Evolutionary conservation across 2,888 invertebrate species (phyloP), one percentile per base, ranked within the genome.

Genomic region (Cyclophora albipunctata): DNA sequence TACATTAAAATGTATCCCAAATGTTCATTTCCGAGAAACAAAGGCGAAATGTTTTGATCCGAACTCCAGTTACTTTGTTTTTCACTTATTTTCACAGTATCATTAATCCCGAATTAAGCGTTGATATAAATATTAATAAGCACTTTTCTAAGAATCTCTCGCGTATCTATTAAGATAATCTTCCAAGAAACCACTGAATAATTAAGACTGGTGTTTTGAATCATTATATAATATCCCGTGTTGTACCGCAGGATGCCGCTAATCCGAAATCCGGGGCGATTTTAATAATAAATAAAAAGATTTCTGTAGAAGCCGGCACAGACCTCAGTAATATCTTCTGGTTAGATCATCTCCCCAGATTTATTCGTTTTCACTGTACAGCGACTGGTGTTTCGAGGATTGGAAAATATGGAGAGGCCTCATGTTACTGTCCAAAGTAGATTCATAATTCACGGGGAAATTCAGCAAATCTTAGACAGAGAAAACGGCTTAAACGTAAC

Each of bases 181-280:
- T 66, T 59, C 62, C 64, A 71, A 68, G 69, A 69, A 71, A 64
- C 68, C 66, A 60, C 62, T 73, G 74, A 75, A 79, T 80, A 74
- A 73, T 75, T 60, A 73, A 64, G 59, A 56, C 54, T 53, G 63
- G 67, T 70, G 71, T 76, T 73, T 71, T 68, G 70, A 73, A 76
- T 73, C 64, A 69, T 73, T 74, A 71, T 67, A 67, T 70, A 55
- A 71, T 70, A 71, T 68, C 37, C 37, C 37, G 37, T 37, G 37
- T 37, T 37, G 37, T 37, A 37, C 66, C 54, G 66, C 64, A 62
- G 57, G 44, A 48, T 37, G 65, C 62, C 59, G 52, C 45, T 54
- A 63, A 64, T 69, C 65, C 62, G 54, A 60, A 66, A 70, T 65
- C 54, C 48, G 58, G 64, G 52, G 62, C 54, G 37, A 37, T 66